Conservation (phyloP, 1,140 invertebrate genomes). For the Asbolus verrucosus region DNA sequence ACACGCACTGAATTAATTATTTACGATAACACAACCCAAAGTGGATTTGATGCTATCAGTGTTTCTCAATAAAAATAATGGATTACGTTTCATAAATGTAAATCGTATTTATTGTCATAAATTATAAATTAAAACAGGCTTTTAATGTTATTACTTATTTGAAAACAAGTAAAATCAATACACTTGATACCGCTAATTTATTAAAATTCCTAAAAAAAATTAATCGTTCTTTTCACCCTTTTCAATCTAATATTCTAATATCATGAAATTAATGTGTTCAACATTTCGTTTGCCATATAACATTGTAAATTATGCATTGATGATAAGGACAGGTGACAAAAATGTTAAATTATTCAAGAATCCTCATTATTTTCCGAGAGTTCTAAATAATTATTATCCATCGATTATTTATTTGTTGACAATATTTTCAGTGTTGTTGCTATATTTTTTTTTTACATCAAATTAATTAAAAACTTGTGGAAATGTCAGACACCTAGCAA, state of each 20-base stretch:
- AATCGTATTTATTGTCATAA: conserved; percentile 46
- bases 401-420: background rate
- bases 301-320: conserved; percentile 38
- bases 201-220: conserved; percentile 10
- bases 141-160: conserved; percentile 49
- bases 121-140: conserved; percentile 46
- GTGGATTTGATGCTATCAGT: conserved; percentile 44
- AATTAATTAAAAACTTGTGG: too few species aligned
- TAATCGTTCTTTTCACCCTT: background rate
- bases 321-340: conserved; percentile 34
- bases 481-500: too few species aligned
- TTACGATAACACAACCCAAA: conserved; percentile 41
- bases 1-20: conserved; percentile 45
- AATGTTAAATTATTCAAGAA: conserved; percentile 17
- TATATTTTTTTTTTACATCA: too few species aligned
- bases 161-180: conserved; percentile 29
- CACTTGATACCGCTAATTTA: conserved; percentile 7
- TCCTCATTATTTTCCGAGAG: background rate
- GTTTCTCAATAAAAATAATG: conserved; percentile 45
- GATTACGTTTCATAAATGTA: conserved; percentile 43
- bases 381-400: background rate
- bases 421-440: background rate
- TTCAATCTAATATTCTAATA: conserved; percentile 11
- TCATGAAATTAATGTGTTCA: conserved; percentile 7
- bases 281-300: background rate